Evolutionary conservation across 2,113 vertebrate species (phyloP), one percentile per base, ranked within the genome.

Genomic region (Dendrocopos noguchii): DNA sequence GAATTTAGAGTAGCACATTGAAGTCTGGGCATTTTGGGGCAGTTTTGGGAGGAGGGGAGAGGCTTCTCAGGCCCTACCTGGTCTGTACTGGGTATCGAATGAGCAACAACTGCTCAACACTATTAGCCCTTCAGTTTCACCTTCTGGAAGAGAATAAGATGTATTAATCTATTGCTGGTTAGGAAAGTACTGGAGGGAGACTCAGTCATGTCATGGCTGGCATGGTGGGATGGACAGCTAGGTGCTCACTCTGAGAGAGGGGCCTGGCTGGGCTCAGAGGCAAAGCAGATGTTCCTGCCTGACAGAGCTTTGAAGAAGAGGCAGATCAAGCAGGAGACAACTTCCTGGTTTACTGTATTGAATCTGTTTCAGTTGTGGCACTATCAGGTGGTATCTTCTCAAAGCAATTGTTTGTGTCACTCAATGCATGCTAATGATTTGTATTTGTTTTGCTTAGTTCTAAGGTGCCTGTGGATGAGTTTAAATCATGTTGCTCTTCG

Each of bases 201-300:
- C n/a, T 19, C 29, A n/a, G 15, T 66, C 0, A 1, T 47, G 34
- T 24, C 7, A 5, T 13, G 25, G 25, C 36, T 91, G 52, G 17
- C 0, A 1, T 1, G 1, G n/a, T 36, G 36, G 56, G 67, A 22
- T 8, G 21, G 52, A 16, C 21, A 87, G 34, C 46, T 33, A 61
- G 66, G 64, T 33, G 34, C 20, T 71, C 0, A 0, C 0, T 0
- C 57, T 5, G 21, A 19, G 68, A 17, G n/a, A 11, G 39, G 15
- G 29, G 22, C 27, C 31, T 56, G 60, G 9, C 31, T 14, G 65
- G 31, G 11, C 47, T 78, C 8, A 7, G 65, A 56, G 59, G 24
- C 4, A 33, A 28, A 60, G n/a, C 2, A 1, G 31, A 52, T 8
- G n/a, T 36, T 76, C 36, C 53, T 91, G 46, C 52, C 15, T 42